Base-by-base conservation (phyloP, 2,888 invertebrate genomes). In the Drosophila fulvimacula region DNA sequence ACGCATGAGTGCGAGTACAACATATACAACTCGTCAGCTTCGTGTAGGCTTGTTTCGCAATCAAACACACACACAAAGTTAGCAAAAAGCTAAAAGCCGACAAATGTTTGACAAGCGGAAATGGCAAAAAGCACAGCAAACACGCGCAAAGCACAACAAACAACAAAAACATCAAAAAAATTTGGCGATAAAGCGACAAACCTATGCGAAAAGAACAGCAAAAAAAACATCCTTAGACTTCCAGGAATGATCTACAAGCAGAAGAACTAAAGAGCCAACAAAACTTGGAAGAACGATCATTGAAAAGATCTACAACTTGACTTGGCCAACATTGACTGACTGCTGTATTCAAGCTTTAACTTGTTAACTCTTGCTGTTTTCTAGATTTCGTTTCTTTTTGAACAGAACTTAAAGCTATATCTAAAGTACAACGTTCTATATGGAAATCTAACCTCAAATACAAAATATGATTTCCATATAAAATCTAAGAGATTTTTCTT, bases 61-160 rank as follows among this genome's bases (percentile, higher is more conserved):
- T 80, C 67, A 62, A 55, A 59, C 41, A 51, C 42, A 46, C 41
- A 53, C 53, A 41, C 38, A 49, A 27, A 53, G 62, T 66, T 82
- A 82, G 83, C 69, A 80, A 85, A 82, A 86, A 88, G 88, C 82
- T 88, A 83, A 83, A 86, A 83, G 82, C 86, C 83, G 75, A 83
- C 83, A 82, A 88, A 83, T 85, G 88, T 83, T 82, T 83, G 82
- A 83, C 82, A 83, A 88, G 86, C 82, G 82, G 82, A 83, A 83
- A 85, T 88, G 78, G 79, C 73, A 79, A 79, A 79, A 70, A 64
- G 61, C 73, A 63, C 68, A 19, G 53, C 73, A 79, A 73, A 73
- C 70, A 79, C 59, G 59, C 68, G 68, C 73, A 65, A 10, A 42
- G 41, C 52, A 21, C 24, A 61, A 44, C 46, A 59, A 55, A 27